Conservation (phyloP, 1,140 invertebrate genomes). For the Zaprionus africanus region DNA sequence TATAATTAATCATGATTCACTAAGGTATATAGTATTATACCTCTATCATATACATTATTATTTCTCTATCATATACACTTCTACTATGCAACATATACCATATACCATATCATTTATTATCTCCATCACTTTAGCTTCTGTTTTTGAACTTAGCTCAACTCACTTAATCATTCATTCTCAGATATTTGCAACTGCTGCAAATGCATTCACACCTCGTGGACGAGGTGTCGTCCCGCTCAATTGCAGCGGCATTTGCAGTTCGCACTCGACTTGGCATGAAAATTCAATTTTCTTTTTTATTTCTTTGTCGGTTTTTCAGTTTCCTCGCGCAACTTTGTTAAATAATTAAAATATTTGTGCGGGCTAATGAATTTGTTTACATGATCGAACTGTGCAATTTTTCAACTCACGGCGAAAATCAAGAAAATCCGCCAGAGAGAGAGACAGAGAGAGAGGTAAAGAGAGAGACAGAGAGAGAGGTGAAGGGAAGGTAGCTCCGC, state of each 20-base stretch:
- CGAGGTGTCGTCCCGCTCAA: constrained; percentile 6
- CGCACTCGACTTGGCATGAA: constrained; percentile 6
- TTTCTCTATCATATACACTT: no score
- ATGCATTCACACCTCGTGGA: background rate
- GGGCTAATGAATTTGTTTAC: constrained; percentile 80
- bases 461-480: background rate
- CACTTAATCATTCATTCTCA: background rate
- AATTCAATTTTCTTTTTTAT: background rate
- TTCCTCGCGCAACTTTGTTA: constrained; percentile 47
- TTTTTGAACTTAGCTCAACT: background rate
- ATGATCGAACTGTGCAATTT: constrained; percentile 78
- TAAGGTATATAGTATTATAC: no score
- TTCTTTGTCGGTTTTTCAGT: background rate
- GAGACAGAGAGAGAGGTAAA: background rate
- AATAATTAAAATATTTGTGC: constrained; percentile 81
- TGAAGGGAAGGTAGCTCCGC: background rate
- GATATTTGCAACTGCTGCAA: background rate
- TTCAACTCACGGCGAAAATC: constrained; percentile 67
- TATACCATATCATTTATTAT: no score
- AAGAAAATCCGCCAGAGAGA: constrained; percentile 52
- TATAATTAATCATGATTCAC: no score
- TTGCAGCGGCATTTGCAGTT: background rate
- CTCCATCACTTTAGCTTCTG: background rate
- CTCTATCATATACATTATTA: no score
- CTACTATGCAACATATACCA: no score